Conservation (phyloP, 2,888 invertebrate genomes). For the Phrixothrix hirtus region DNA sequence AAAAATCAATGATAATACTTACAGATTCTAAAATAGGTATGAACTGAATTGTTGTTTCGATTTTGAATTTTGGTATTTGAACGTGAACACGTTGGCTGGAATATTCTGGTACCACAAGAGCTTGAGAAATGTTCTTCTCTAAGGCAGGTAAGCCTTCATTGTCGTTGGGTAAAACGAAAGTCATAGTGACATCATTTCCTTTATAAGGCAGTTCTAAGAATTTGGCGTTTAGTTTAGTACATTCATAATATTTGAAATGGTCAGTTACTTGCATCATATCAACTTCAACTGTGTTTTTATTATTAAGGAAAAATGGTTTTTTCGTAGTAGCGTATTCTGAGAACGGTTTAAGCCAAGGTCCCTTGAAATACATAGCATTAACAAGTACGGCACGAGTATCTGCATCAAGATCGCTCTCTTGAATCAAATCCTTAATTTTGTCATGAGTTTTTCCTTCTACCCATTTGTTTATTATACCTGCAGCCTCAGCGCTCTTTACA, state of each 20-base stretch:
- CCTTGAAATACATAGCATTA: constrained; percentile 50
- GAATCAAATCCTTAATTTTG: constrained; percentile 46
- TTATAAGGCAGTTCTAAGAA: constrained; percentile 44
- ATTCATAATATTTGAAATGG: constrained; percentile 1
- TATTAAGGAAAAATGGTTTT: constrained; percentile 38
- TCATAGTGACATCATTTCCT: constrained; percentile 32
- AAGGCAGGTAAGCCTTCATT: constrained; percentile 28
- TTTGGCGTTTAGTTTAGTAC: constrained; percentile 36
- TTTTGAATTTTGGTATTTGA: constrained; percentile 6
- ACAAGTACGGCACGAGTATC: constrained; percentile 45
- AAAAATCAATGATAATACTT: too few relatives aligned
- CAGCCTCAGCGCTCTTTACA: constrained; percentile 27
- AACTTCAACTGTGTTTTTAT: constrained; percentile 36
- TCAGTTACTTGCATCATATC: constrained; percentile 44
- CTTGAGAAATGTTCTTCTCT: constrained; percentile 23
- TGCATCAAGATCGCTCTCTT: constrained; percentile 32
- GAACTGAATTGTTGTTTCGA: constrained; percentile 6
- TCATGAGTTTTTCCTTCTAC: constrained; percentile 47
- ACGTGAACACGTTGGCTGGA: neutral
- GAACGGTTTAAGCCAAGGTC: constrained; percentile 39
- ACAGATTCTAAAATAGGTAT: constrained; percentile 8
- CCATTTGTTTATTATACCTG: constrained; percentile 48
- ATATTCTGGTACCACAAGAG: constrained; percentile 19
- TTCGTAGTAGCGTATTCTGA: constrained; percentile 34
- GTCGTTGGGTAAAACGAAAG: constrained; percentile 34